Evolutionary conservation across 2,113 vertebrate genomes (phyloP), one percentile per base, ranked within the genome.

Genomic region (Mesitornis unicolor): DNA sequence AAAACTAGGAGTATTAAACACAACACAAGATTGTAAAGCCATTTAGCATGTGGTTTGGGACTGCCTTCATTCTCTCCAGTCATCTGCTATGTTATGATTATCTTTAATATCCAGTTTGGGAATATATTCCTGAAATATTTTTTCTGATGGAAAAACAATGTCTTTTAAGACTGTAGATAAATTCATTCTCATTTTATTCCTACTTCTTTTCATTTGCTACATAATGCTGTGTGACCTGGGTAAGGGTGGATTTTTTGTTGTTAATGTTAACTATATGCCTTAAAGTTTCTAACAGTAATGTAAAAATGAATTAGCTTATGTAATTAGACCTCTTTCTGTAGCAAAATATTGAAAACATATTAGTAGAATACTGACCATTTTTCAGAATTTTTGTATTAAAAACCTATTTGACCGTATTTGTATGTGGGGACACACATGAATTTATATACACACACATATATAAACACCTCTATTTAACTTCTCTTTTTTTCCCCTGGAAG

Each of bases 371-470:
- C 3, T 24, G 47, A n/a, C 7, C 1, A 2, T 33, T 79, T 53
- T 31, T 11, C 64, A 70, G 20, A 20, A 35, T 5, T 83, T 38
- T 15, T 15, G 3, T 11, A 3, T 56, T 26, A 19, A 35, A 59
- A 36, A 1, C 5, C 18, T 57, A 10, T 29, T 22, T 53, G 64
- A 7, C 20, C 18, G 21, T 3, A 1, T 3, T 25, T 1, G 4
- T 4, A 1, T 3, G 28, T 12, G 53, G 18, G 5, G 10, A 45
- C 26, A 50, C 8, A 18, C 11, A 5, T n/a, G n/a, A n/a, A n/a
- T n/a, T n/a, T n/a, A 54, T 3, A 15, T 16, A 13, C 14, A 24
- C 7, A 4, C 1, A 1, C 13, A 17, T 5, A 38, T 28, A 14
- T 11, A 1, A 14, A 24, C 3, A 33, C 6, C 31, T 51, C 16